These are phyloP conservation scores for Meandrina meandrites DNA, from an alignment of 92 coral and sea anemone species.

Conservation along the genomic window DNA sequence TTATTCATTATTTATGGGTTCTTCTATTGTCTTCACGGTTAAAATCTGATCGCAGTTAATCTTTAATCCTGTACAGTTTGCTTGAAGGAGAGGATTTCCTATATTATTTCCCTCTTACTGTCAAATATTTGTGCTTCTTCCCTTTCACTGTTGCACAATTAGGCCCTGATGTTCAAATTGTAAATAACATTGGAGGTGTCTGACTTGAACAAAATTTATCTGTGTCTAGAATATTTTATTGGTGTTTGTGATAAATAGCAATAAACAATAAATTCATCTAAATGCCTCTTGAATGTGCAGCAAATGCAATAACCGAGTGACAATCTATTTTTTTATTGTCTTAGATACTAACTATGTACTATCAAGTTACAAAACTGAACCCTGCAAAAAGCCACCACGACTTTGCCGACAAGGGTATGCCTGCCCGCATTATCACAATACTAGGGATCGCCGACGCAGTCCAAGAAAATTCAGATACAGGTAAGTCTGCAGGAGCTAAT, in stretches of 20 bases:
- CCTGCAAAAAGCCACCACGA: slow-evolving; percentile 97
- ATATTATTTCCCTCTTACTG: background rate
- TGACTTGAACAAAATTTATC: slow-evolving; percentile 20
- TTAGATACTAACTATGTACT: slow-evolving; percentile 95
- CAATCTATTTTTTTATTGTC: background rate
- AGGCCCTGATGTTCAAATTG: background rate
- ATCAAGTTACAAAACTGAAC: slow-evolving; percentile 99
- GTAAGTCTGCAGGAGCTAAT: slow-evolving; percentile 35
- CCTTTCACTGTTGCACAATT: background rate
- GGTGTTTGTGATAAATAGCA: background rate
- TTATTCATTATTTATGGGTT: slow-evolving; percentile 84
- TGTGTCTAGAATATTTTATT: slow-evolving; percentile 19
- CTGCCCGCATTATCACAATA: slow-evolving; percentile 98
- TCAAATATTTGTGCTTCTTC: background rate
- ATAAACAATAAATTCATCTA: background rate
- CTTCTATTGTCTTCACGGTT: slow-evolving; percentile 70
- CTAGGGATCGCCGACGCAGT: slow-evolving; percentile 96
- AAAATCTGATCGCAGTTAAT: slow-evolving; percentile 67
- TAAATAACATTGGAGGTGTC: background rate
- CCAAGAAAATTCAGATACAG: slow-evolving; percentile 98
- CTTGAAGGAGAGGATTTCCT: slow-evolving; percentile 26
- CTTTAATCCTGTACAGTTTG: slow-evolving; percentile 58
- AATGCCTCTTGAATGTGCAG: background rate
- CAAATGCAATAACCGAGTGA: background rate
- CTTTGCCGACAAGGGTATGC: slow-evolving; percentile 99